These are phyloP conservation scores for Eunapius fragilis DNA, from an alignment of 37 sponge, comb jelly and placozoan species.

Conservation along the genomic window DNA sequence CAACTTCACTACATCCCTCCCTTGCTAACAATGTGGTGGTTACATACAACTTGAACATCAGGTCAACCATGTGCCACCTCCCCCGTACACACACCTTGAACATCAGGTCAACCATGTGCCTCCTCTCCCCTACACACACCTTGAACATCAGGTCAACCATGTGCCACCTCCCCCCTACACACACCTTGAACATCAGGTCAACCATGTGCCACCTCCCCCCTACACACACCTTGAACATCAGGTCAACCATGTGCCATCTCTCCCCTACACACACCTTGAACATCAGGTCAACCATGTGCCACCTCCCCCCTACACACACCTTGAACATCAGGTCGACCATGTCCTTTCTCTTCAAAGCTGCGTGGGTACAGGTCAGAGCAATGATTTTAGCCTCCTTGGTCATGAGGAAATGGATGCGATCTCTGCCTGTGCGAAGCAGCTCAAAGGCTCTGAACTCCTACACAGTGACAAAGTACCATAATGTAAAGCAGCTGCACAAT, in stretches of 20 bases:
- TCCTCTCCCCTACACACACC: no score
- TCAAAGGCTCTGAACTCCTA: constrained; percentile 97
- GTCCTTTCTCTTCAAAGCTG: constrained; percentile 94
- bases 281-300: no score
- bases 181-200: no score
- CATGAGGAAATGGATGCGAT: constrained; percentile 95
- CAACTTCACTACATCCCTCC: no score
- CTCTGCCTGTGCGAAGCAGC: constrained; percentile 86
- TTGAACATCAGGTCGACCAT: constrained; percentile 96
- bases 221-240: no score
- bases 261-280: no score
- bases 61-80: neutral
- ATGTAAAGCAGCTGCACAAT: neutral
- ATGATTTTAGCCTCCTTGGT: constrained; percentile 96
- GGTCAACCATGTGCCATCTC: no score
- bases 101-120: no score
- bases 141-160: no score
- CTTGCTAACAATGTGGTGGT: neutral
- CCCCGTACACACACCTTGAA: no score
- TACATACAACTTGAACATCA: neutral
- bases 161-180: no score
- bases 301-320: constrained; percentile 31
- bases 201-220: no score
- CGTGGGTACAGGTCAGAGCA: constrained; percentile 99
- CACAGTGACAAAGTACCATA: neutral